Percentiles rank a stretch among this genome's conserved stretches.
Conservation (phyloP, 2,888 invertebrate genomes). For the Brachyptera risi region DNA sequence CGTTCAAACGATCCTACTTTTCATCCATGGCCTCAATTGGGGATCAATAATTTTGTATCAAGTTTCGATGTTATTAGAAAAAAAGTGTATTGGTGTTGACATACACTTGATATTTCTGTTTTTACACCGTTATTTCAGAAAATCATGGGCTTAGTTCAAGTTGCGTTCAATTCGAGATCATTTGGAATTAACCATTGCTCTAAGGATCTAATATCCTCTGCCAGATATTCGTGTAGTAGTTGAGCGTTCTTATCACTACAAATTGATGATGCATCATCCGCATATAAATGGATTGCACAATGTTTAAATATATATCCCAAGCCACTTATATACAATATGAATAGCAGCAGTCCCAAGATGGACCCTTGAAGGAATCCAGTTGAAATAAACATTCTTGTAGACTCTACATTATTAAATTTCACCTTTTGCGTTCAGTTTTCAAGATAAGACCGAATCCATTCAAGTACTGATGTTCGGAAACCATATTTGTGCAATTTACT, state of each 20-base stretch:
- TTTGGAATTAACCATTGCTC: background rate
- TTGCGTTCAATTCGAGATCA: background rate
- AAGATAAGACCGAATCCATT: background rate
- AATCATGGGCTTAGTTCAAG: background rate
- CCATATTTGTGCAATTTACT: too few species aligned
- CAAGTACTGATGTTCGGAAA: background rate
- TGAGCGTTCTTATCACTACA: background rate
- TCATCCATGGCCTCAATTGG: too few species aligned
- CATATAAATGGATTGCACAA: too few species aligned
- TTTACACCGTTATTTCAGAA: background rate
- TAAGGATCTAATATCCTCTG: background rate
- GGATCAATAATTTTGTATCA: too few species aligned
- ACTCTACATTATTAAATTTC: background rate
- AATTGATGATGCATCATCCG: background rate
- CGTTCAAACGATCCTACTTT: too few species aligned
- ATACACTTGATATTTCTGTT: background rate
- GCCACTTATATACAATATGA: too few species aligned
- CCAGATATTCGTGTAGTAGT: background rate
- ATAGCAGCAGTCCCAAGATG: background rate
- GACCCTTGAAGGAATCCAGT: background rate
- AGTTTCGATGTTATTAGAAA: too few species aligned
- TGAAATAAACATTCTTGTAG: background rate
- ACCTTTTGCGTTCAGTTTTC: background rate
- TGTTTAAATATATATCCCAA: too few species aligned
- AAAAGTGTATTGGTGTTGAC: background rate